Evolutionary conservation across 2,113 vertebrate species (phyloP).

Genomic region (Chionodraco myersi): DNA sequence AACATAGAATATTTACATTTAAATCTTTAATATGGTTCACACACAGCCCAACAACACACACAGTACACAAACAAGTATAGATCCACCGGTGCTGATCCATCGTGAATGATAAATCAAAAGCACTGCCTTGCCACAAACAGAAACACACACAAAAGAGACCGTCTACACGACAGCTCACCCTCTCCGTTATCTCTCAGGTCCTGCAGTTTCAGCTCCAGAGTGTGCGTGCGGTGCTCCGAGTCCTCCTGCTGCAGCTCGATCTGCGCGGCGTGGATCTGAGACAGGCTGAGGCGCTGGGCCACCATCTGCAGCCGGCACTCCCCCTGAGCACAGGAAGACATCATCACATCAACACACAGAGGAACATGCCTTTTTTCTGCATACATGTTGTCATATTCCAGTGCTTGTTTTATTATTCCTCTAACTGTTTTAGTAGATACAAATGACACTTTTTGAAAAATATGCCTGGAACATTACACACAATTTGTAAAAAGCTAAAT

Average conservation of each 20-base stretch:
- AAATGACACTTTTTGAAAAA: background rate
- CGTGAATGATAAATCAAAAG: constrained; percentile 49
- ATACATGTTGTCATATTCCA: background rate
- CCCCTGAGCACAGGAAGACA: constrained; percentile 64
- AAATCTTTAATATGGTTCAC: background rate
- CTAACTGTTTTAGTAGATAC: no score
- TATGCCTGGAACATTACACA: background rate
- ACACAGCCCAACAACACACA: background rate
- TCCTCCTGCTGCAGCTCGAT: constrained; percentile 86
- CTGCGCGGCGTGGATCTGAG: constrained; percentile 92
- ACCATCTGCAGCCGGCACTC: constrained; percentile 92
- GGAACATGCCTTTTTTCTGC: background rate
- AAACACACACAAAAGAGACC: constrained; percentile 4
- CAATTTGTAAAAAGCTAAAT: background rate
- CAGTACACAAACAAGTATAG: background rate
- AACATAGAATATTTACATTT: background rate
- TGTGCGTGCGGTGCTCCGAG: constrained; percentile 32
- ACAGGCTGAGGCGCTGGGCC: constrained; percentile 92
- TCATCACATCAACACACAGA: background rate
- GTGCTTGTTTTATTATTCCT: no score
- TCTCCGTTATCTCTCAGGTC: constrained; percentile 64
- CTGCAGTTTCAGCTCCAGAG: constrained; percentile 71
- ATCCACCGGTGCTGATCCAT: background rate
- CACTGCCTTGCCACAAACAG: background rate
- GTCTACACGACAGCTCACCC: constrained; percentile 77